Conservation (phyloP, 2,888 invertebrate species). For the Acanthosepion pharaonis region DNA sequence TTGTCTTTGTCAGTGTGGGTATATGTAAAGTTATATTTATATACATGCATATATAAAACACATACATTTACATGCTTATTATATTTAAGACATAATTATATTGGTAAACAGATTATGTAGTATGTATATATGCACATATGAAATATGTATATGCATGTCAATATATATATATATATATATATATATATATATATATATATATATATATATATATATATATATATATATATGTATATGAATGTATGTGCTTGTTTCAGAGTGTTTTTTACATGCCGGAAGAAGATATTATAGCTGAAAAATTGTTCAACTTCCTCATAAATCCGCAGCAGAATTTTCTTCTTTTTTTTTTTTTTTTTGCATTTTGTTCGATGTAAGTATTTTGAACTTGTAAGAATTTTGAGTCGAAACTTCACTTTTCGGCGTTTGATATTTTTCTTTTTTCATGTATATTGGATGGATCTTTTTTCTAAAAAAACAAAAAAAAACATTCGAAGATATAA, state of each 20-base stretch:
- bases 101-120: not conserved
- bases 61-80: not conserved
- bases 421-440: not conserved
- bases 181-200: constrained; percentile 33
- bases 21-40: not conserved
- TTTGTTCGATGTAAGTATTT: not conserved
- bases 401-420: not conserved
- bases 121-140: not conserved
- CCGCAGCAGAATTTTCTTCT: too few species aligned
- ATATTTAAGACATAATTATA: not conserved
- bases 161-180: not conserved
- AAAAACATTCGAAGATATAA: too few species aligned
- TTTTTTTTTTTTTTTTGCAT: not conserved
- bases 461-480: too few species aligned
- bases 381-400: not conserved
- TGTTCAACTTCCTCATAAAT: not conserved
- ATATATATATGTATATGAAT: not conserved
- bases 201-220: constrained; percentile 23
- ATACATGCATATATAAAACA: not conserved
- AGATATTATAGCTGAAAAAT: not conserved
- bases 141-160: not conserved
- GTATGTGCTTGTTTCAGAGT: not conserved
- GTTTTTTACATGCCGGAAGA: not conserved
- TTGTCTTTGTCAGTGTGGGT: not conserved
- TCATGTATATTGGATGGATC: too few species aligned